Evolutionary conservation across 2,113 vertebrate species (phyloP).

Genomic region (Cynoglossus semilaevis): DNA sequence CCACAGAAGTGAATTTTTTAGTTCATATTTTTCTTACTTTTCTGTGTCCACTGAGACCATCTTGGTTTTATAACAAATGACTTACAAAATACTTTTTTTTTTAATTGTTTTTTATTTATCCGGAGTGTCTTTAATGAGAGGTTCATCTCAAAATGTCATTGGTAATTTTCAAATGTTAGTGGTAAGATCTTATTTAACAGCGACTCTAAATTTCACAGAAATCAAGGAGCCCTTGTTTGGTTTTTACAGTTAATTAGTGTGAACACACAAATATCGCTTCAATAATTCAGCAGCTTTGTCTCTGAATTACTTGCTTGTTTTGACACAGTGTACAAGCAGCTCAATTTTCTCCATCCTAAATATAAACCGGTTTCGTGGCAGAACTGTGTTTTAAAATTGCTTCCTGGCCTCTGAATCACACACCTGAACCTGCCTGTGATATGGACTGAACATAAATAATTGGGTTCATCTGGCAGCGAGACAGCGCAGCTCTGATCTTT

Average conservation of each 20-base stretch:
- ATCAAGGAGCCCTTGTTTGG: neutral
- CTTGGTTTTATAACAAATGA: no score
- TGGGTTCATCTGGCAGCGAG: slow-evolving; percentile 5
- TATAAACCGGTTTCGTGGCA: slow-evolving; percentile 2
- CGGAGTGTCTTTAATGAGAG: no score
- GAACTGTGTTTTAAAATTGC: neutral
- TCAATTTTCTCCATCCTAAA: slow-evolving; percentile 1
- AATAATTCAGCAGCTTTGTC: neutral
- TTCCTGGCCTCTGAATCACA: neutral
- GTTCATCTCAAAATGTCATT: no score
- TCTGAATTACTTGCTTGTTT: slow-evolving; percentile 2
- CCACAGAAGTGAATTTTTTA: no score
- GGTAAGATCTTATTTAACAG: neutral
- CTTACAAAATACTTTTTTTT: no score
- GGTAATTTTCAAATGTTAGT: no score
- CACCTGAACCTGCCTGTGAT: slow-evolving; percentile 1
- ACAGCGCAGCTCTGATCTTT: slow-evolving; percentile 11
- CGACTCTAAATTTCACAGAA: neutral
- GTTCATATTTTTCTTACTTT: no score
- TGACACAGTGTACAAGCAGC: slow-evolving; percentile 2
- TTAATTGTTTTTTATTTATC: no score
- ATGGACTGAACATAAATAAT: slow-evolving; percentile 11
- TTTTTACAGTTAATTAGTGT: slow-evolving; percentile 2
- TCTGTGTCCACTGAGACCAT: no score
- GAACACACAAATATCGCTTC: neutral